phyloP scores from a whole-genome alignment of 2,797 vertebrate genomes.

The Petrocephalus schoutedeni region DNA sequence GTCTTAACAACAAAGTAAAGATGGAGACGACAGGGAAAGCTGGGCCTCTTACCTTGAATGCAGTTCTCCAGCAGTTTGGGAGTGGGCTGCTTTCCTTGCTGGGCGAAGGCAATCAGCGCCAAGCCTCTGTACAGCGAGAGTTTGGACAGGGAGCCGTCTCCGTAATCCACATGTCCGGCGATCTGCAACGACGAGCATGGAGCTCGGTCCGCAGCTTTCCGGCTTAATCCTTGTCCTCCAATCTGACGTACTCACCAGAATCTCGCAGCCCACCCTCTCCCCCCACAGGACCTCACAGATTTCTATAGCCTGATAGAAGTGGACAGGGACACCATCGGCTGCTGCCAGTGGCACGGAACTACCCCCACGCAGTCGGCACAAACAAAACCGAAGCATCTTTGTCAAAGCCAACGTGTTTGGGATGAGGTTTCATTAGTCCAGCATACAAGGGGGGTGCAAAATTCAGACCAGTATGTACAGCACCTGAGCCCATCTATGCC shows the following conservation, averaged over 20 bases:
- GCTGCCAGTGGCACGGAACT: background rate
- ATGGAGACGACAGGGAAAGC: background rate
- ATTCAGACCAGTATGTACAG: background rate
- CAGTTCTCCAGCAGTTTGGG: constrained; percentile 66
- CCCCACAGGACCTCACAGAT: background rate
- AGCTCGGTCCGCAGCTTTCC: background rate
- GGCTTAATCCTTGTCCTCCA: background rate
- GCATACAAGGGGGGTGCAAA: background rate
- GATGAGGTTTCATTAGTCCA: background rate
- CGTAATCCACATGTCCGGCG: constrained; percentile 55
- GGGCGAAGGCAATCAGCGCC: constrained; percentile 65
- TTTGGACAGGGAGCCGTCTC: constrained; percentile 65
- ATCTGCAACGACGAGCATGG: constrained; percentile 51
- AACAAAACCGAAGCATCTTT: background rate
- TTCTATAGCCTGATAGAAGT: background rate
- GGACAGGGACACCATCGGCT: background rate
- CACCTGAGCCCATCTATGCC: background rate
- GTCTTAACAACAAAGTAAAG: background rate
- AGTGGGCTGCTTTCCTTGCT: constrained; percentile 69
- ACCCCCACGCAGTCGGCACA: background rate
- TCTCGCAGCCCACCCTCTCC: background rate
- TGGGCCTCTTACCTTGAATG: constrained; percentile 57
- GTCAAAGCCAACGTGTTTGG: background rate
- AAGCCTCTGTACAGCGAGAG: constrained; percentile 65
- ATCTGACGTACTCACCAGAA: background rate